Conservation (phyloP, 2,888 invertebrate genomes). For the Eueremaeus valkanovi region DNA sequence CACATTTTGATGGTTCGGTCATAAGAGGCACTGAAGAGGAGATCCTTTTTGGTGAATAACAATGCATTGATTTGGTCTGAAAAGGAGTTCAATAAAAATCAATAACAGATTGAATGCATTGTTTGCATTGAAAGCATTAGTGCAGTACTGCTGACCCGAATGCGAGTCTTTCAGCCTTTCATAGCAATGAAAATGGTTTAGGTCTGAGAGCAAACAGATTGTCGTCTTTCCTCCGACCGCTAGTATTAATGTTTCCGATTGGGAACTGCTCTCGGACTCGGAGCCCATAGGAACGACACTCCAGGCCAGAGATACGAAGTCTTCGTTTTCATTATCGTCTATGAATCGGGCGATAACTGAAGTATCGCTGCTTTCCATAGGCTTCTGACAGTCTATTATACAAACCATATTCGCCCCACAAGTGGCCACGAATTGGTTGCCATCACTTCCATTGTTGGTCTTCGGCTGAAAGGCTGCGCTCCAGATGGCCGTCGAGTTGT, state of each 20-base stretch:
- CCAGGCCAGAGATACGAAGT: conserved; percentile 7
- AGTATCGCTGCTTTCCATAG: background rate
- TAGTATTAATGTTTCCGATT: background rate
- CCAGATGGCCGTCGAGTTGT: conserved; percentile 9
- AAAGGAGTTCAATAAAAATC: background rate
- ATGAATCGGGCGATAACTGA: conserved; percentile 27
- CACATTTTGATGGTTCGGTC: background rate
- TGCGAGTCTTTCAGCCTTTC: background rate
- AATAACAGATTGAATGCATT: background rate
- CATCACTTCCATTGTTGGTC: background rate
- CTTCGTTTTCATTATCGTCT: background rate
- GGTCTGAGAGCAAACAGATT: background rate
- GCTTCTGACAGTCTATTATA: conserved; percentile 53
- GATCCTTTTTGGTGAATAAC: background rate
- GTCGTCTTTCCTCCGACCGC: conserved; percentile 5
- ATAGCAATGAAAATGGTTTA: conserved; percentile 11
- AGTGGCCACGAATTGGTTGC: conserved; percentile 52
- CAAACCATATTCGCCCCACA: conserved; percentile 57
- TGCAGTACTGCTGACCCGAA: background rate
- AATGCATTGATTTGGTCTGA: conserved; percentile 21
- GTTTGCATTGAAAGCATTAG: too few species aligned
- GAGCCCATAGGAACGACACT: background rate
- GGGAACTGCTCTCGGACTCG: background rate
- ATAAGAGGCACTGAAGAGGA: conserved; percentile 22
- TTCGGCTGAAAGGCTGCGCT: conserved; percentile 7